phyloP scores from a whole-genome alignment of 1,140 invertebrate genomes.

The Aphis craccivora region DNA sequence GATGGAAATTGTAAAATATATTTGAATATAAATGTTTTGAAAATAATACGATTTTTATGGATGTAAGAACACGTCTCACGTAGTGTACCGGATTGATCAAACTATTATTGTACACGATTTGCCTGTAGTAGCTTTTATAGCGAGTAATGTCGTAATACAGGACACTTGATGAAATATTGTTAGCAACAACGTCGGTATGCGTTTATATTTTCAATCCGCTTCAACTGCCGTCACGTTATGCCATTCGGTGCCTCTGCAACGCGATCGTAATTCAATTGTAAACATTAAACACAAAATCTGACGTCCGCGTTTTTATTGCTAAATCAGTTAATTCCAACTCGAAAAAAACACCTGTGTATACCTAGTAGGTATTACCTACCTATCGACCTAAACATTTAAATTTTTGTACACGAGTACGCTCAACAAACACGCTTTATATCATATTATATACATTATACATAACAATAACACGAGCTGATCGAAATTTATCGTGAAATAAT shows the following conservation, averaged over 20 bases:
- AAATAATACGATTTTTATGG: constrained; percentile 12
- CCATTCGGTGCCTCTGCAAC: background rate
- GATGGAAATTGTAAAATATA: background rate
- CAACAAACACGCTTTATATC: background rate
- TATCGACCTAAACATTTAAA: background rate
- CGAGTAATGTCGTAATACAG: background rate
- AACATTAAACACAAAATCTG: background rate
- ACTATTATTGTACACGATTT: constrained; percentile 2
- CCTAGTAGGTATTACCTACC: no score
- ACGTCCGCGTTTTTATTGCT: background rate
- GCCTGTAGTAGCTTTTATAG: background rate
- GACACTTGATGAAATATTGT: constrained; percentile 8
- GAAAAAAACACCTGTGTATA: background rate
- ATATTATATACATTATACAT: no score
- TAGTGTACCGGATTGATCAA: background rate
- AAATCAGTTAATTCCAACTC: background rate
- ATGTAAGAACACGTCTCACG: background rate
- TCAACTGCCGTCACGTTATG: background rate
- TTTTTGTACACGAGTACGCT: background rate
- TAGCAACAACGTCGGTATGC: background rate
- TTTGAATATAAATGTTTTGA: constrained; percentile 8
- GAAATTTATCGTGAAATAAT: background rate
- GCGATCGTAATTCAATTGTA: constrained; percentile 10
- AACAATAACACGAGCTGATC: background rate
- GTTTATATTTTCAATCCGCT: background rate